Conservation (phyloP, 2,888 invertebrate genomes). For the Anorthoa munda region DNA sequence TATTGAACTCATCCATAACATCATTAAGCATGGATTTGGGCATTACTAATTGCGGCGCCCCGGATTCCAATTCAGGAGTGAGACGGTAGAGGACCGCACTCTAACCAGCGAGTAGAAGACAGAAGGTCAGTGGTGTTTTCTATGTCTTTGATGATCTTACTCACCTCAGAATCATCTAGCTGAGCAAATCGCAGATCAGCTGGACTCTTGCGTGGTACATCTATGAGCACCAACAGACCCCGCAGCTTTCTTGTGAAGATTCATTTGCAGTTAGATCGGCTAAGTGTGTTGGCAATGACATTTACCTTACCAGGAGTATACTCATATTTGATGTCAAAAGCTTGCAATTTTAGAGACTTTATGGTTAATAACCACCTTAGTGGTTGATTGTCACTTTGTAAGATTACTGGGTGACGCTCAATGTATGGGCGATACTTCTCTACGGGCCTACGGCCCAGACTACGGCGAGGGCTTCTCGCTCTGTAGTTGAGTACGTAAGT, state of each 20-base stretch:
- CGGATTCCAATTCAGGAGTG: no score
- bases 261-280: conserved; percentile 5
- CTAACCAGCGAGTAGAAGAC: no score
- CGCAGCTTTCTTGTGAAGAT: background rate
- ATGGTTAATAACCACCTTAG: background rate
- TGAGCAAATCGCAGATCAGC: conserved; percentile 8
- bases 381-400: conserved; percentile 9
- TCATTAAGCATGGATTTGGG: no score
- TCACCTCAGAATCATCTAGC: conserved; percentile 8
- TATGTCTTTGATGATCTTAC: conserved; percentile 8
- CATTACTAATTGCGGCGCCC: no score
- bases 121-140: no score
- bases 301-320: conserved; percentile 4
- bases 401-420: background rate
- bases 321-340: conserved; percentile 1
- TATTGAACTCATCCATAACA: no score
- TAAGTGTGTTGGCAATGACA: conserved; percentile 3
- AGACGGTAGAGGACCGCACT: no score
- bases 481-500: background rate
- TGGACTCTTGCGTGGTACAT: conserved; percentile 6
- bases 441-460: background rate
- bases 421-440: background rate
- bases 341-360: conserved; percentile 7
- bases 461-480: background rate
- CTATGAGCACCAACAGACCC: conserved; percentile 7